Evolutionary conservation across 64 coral and sea anemone species (phyloP), one percentile per base, ranked within the genome.

Genomic region (Acropora yongei): DNA sequence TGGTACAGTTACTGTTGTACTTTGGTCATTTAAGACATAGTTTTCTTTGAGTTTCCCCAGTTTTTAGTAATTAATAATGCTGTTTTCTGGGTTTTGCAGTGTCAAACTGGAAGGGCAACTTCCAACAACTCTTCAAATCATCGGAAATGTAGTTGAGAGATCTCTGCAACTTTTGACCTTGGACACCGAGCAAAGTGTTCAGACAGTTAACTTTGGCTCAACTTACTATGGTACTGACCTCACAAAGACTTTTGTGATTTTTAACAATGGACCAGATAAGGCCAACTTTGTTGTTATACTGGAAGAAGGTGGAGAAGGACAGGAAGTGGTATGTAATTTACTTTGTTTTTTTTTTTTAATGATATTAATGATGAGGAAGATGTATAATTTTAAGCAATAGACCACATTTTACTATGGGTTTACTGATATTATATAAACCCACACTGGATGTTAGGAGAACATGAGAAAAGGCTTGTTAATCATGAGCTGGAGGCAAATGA

Each of bases 181-280:
- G 40, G 84, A 98, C 41, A 89, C 83, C 18, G 74, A 63, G 85
- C 81, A 92, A 66, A 86, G 71, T 42, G 94, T 98, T 17, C 51
- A 96, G 58, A 90, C 88, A 65, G 96, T 98, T 16, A 96, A 95
- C 72, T 98, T 98, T 94, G 94, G 97, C 49, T 90, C 90, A 75
- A 90, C 78, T 2, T 98, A 98, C 50, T 98, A 98, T 76, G 97
- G 97, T 41, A 98, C 97, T 3, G 97, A 98, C 78, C 92, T 72
- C 57, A 81, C 77, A 5, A 47, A 94, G 55, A 96, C 91, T 2
- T 98, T 91, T 57, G 17, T 98, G 2, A 88, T 98, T 46, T 78
- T 90, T 77, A 98, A 98, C 49, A 93, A 96, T 89, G 91, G 97
- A 30, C 94, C 97, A 65, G 97, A 93, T 78, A 40, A 87, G 43